phyloP scores from a whole-genome alignment of 2,797 vertebrate species.

The Sebastiscus albofasciatus region DNA sequence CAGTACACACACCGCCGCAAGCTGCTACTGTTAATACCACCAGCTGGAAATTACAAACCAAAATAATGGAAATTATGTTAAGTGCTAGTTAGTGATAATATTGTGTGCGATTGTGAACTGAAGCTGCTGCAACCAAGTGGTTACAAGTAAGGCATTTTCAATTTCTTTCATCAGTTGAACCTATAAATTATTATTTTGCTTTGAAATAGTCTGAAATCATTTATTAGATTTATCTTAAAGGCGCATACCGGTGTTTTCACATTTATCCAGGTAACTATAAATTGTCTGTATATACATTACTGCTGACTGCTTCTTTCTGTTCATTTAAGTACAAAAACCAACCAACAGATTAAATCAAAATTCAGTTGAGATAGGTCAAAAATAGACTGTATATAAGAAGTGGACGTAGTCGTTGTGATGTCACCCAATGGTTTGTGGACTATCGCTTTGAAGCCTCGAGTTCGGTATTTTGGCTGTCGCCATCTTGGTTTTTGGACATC shows the following conservation, averaged over 20 bases:
- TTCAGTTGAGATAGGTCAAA: background rate
- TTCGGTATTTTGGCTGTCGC: too few species aligned
- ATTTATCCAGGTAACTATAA: background rate
- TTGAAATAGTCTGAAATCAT: background rate
- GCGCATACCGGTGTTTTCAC: background rate
- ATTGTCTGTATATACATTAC: background rate
- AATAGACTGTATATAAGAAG: too few species aligned
- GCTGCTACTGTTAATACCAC: conserved; percentile 34
- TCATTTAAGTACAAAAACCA: background rate
- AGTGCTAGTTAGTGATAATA: background rate
- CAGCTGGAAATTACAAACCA: conserved; percentile 7
- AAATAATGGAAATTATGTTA: conserved; percentile 7
- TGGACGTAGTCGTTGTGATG: too few species aligned
- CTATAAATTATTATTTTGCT: background rate
- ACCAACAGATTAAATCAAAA: background rate
- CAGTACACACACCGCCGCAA: background rate
- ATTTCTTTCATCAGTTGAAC: background rate
- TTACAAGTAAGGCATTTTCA: background rate
- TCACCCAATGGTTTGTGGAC: too few species aligned
- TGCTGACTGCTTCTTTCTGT: background rate
- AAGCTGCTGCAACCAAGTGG: background rate
- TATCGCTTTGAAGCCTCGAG: too few species aligned
- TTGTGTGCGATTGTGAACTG: background rate
- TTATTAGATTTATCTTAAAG: background rate
- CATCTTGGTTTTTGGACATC: too few species aligned